phyloP scores from a whole-genome alignment of 2,888 invertebrate genomes.

The Dexiosoma caninum region DNA sequence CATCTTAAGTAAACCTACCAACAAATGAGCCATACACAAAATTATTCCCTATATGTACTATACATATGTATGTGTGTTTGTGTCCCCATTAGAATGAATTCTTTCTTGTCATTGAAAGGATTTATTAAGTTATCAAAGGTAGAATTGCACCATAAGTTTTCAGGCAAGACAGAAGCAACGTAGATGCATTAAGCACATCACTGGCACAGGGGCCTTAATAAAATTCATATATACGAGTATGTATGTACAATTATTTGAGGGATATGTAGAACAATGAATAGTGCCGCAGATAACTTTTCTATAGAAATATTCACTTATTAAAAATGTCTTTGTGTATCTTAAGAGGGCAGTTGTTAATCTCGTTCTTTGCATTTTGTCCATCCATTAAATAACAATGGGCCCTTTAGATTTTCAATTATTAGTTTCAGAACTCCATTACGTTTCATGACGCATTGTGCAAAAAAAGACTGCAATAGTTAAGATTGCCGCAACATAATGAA shows the following conservation, averaged over 20 bases:
- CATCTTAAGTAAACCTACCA: slow-evolving; percentile 44
- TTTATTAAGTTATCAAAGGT: slow-evolving; percentile 63
- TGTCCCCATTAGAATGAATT: background rate
- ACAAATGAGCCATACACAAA: slow-evolving; percentile 20
- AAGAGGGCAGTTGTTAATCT: no score
- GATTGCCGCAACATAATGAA: slow-evolving; percentile 62
- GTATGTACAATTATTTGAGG: no score
- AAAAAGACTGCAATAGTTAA: slow-evolving; percentile 55
- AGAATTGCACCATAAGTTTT: slow-evolving; percentile 51
- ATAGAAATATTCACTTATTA: no score
- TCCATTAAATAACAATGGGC: background rate
- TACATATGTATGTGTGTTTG: background rate
- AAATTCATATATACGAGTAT: background rate
- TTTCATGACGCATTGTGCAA: slow-evolving; percentile 4
- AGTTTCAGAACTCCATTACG: no score
- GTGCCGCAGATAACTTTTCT: no score
- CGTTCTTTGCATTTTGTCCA: background rate
- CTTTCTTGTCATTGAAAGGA: slow-evolving; percentile 54
- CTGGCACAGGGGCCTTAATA: background rate
- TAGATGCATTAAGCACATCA: background rate
- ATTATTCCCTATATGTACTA: background rate
- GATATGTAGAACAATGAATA: no score
- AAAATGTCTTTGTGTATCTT: background rate
- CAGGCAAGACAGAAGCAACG: background rate
- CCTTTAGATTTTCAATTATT: background rate